phyloP scores from a whole-genome alignment of 2,797 vertebrate genomes.

The Pangasius macronema region DNA sequence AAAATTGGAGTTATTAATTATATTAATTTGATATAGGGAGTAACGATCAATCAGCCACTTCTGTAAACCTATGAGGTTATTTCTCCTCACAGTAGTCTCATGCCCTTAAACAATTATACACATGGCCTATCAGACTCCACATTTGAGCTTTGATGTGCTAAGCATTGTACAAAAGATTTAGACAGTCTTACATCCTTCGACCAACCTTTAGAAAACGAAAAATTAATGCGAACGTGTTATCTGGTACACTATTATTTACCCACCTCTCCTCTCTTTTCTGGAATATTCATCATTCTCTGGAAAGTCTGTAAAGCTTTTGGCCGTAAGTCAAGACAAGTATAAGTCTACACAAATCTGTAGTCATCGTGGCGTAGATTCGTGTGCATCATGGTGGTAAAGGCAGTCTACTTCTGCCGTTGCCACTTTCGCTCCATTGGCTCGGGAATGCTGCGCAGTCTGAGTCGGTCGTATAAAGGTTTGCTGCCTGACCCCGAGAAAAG shows the following conservation, averaged over 20 bases:
- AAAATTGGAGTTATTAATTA: not conserved
- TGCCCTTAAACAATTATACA: conserved; percentile 41
- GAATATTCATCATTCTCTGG: conserved; percentile 32
- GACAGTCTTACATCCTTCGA: not conserved
- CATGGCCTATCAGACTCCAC: conserved; percentile 47
- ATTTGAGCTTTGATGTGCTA: not conserved
- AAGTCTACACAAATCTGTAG: conserved; percentile 13
- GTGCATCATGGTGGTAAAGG: conserved; percentile 30
- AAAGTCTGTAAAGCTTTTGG: conserved; percentile 55
- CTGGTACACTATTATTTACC: conserved; percentile 42
- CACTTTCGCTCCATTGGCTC: conserved; percentile 35
- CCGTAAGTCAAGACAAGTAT: not conserved
- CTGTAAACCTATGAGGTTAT: not conserved
- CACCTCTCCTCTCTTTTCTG: conserved; percentile 64
- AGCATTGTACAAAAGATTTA: not conserved
- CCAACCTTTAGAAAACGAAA: not conserved
- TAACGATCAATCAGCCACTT: not conserved
- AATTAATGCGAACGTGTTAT: not conserved
- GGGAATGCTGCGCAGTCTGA: conserved; percentile 43
- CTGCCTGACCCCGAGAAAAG: conserved; percentile 37
- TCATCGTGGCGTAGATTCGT: conserved; percentile 34
- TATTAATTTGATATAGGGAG: not conserved
- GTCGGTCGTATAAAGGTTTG: conserved; percentile 37
- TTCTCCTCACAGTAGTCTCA: not conserved
- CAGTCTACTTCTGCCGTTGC: conserved; percentile 22